Evolutionary conservation across 1,140 invertebrate species (phyloP), one percentile per base, ranked within the genome.

Genomic region (Anadara kagoshimensis): DNA sequence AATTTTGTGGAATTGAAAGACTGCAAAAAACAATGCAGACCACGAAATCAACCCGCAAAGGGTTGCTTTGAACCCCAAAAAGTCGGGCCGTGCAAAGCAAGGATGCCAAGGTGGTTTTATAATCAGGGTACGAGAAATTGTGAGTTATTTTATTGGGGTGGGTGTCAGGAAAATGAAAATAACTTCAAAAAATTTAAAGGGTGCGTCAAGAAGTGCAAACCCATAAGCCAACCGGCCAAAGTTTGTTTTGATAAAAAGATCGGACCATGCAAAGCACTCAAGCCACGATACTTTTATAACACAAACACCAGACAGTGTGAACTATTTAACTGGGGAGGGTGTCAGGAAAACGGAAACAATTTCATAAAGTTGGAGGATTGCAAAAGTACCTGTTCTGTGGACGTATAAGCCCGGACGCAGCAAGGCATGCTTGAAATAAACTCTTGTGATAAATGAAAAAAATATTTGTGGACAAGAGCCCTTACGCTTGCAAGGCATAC

Each of bases 151-250:
- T 83, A 88, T 45, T 92, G 90, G 79, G 91, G 92, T 20, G 91
- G 92, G 26, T 93, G 92, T 78, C 82, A 83, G 16, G 91, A 90
- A 47, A 92, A 91, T 80, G 86, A 87, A 24, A 92, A 92, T 83
- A 92, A 92, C 78, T 92, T 92, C 58, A 65, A 66, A 44, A 64
- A 66, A n/a, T 44, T 53, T n/a, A 58, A 74, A 18, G 59, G 64
- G 12, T 83, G 82, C 49, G 10, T 2, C 16, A 36, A 36, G 7
- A 36, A 36, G 29, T 36, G 29, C 29, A 36, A 36, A 36, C 29
- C 29, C 2, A 36, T 36, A 3, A 36, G 7, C 29, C 29, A 36
- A 36, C 29, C 29, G 29, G 7, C 2, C 29, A 7, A 51, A 51
- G 16, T 51, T 18, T 51, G 49, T 51, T 51, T 51, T 51, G 49